Percentiles rank a stretch among this genome's conserved stretches.
These are phyloP conservation scores for Dryadula phaetusa DNA, from an alignment of 2,888 invertebrate species.

Conservation along the genomic window DNA sequence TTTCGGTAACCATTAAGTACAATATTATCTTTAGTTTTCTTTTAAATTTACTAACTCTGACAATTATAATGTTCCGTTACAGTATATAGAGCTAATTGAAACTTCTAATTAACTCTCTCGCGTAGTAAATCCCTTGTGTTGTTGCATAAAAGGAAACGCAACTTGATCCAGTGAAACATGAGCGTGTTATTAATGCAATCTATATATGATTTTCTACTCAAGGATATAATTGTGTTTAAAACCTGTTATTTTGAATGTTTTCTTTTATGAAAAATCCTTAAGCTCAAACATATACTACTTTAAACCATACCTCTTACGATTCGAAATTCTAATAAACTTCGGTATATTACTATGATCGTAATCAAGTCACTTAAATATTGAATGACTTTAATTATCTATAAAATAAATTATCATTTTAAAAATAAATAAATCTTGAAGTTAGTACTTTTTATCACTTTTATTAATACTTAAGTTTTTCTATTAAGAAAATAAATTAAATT, in stretches of 20 bases:
- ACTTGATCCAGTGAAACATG: slow-evolving; percentile 27
- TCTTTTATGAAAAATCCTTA: neutral
- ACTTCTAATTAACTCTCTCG: slow-evolving; percentile 30
- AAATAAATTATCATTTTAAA: no score
- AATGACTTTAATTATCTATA: no score
- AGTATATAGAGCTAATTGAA: slow-evolving; percentile 14
- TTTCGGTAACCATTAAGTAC: no score
- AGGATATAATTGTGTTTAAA: neutral
- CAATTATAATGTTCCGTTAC: neutral
- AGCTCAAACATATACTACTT: no score
- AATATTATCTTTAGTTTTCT: no score
- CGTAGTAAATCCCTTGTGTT: slow-evolving; percentile 31
- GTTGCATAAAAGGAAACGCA: slow-evolving; percentile 30
- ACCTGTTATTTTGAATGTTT: neutral
- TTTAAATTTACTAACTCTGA: neutral
- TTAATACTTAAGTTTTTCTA: neutral
- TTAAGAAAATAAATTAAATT: neutral
- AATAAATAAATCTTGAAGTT: neutral
- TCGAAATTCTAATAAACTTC: no score
- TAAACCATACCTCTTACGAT: no score
- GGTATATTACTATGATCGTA: no score
- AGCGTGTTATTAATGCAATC: slow-evolving; percentile 22
- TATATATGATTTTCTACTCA: slow-evolving; percentile 18
- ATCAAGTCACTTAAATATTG: no score
- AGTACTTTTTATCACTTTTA: neutral